These are phyloP conservation scores for Drosophila equinoxialis DNA, from an alignment of 1,140 invertebrate species.

Conservation along the genomic window DNA sequence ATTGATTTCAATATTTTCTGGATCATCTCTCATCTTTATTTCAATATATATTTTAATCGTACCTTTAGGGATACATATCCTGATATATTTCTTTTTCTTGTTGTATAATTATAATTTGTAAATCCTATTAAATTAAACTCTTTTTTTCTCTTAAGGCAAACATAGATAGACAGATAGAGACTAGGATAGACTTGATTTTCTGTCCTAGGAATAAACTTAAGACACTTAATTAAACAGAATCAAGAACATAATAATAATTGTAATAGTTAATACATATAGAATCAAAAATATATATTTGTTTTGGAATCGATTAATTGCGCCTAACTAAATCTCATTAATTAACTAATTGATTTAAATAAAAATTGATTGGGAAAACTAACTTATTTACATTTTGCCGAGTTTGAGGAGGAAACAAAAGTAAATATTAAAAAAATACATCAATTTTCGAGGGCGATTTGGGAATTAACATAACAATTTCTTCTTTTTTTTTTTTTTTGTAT, in stretches of 20 bases:
- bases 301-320: constrained; percentile 60
- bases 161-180: neutral
- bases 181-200: constrained; percentile 9
- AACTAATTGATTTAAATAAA: constrained; percentile 37
- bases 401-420: neutral
- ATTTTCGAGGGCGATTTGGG: neutral
- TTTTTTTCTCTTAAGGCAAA: constrained; percentile 8
- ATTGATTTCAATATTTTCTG: neutral
- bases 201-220: constrained; percentile 16
- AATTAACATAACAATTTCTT: constrained; percentile 34
- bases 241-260: constrained; percentile 17
- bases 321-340: constrained; percentile 63
- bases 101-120: constrained; percentile 11
- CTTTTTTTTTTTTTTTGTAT: neutral
- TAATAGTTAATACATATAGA: constrained; percentile 39
- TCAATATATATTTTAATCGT: constrained; percentile 39
- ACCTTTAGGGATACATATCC: neutral
- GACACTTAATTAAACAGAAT: constrained; percentile 11
- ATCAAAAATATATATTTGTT: constrained; percentile 35
- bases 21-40: constrained; percentile 45
- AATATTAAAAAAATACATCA: constrained; percentile 35
- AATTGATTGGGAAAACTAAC: constrained; percentile 41
- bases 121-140: constrained; percentile 4
- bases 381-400: constrained; percentile 47
- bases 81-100: neutral